Percentiles rank a stretch among this genome's conserved stretches.
phyloP scores from a whole-genome alignment of 1,140 invertebrate genomes.

The Palaemon carinicauda region DNA sequence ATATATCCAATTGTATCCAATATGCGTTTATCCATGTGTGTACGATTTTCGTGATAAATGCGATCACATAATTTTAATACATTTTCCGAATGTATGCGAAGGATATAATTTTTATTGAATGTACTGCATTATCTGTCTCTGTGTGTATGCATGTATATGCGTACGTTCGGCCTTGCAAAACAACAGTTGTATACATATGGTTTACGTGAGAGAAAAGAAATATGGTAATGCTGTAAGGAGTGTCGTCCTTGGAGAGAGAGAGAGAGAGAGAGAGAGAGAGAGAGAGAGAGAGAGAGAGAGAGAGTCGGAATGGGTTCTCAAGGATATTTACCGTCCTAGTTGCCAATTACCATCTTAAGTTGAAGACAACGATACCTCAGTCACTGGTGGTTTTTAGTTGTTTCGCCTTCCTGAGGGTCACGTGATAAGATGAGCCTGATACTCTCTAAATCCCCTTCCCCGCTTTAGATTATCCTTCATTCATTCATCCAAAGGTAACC shows the following conservation, averaged over 20 bases:
- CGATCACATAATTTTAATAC: no score
- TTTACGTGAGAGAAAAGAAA: no score
- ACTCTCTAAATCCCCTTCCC: not conserved
- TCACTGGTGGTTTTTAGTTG: not conserved
- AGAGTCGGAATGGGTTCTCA: constrained; percentile 15
- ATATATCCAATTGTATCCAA: no score
- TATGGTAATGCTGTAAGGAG: no score
- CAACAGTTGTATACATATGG: not conserved
- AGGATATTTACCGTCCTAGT: not conserved
- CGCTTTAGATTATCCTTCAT: no score
- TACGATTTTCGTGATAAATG: no score
- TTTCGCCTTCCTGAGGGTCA: not conserved
- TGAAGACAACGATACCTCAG: not conserved
- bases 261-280: not conserved
- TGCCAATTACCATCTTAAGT: not conserved
- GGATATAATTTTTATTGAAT: no score
- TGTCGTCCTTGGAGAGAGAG: not conserved
- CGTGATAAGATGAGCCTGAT: not conserved
- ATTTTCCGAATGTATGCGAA: no score
- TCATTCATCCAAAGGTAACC: not conserved
- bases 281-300: not conserved
- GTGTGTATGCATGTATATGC: not conserved
- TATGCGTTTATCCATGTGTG: no score
- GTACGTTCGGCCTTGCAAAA: not conserved
- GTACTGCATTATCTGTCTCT: no score